phyloP scores from a whole-genome alignment of 92 coral and sea anemone genomes.

The Epizoanthus illoricatus region DNA sequence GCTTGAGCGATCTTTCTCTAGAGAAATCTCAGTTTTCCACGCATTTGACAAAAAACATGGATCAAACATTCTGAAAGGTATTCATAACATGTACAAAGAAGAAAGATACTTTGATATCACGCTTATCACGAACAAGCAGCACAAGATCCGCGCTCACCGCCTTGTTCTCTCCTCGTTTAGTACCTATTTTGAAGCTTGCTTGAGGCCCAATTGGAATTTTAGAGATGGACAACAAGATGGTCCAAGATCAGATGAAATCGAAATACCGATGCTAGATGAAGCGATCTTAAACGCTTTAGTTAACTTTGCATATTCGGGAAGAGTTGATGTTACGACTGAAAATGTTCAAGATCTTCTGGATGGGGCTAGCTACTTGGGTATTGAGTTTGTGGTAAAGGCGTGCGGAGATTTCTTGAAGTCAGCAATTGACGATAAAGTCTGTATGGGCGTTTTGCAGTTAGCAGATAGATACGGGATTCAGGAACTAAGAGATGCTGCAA shows the following conservation, averaged over 20 bases:
- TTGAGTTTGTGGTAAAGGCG: constrained; percentile 67
- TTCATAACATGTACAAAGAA: constrained; percentile 57
- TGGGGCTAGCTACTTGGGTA: constrained; percentile 74
- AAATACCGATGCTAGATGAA: constrained; percentile 59
- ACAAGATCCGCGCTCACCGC: constrained; percentile 72
- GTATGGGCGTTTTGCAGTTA: constrained; percentile 56
- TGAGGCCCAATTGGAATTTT: constrained; percentile 58
- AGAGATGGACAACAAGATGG: constrained; percentile 60
- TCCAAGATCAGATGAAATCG: constrained; percentile 36
- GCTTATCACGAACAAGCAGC: constrained; percentile 55
- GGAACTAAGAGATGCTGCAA: constrained; percentile 48
- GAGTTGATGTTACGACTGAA: constrained; percentile 55
- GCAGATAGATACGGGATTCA: constrained; percentile 62
- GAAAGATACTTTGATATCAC: constrained; percentile 74
- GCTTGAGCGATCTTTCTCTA: constrained; percentile 19
- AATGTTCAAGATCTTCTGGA: constrained; percentile 76
- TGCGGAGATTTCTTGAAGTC: constrained; percentile 63
- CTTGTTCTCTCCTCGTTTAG: constrained; percentile 73
- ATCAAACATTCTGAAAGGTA: constrained; percentile 46
- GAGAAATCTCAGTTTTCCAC: not conserved
- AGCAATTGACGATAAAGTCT: constrained; percentile 49
- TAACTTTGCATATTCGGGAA: constrained; percentile 84
- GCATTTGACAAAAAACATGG: constrained; percentile 40
- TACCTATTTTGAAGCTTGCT: constrained; percentile 73
- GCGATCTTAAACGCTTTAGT: constrained; percentile 59